A percentile compares a stretch with the other conserved stretches of the same genome.
Evolutionary conservation across 2,797 vertebrate species (phyloP).

Genomic region (Chrysolophus pictus): DNA sequence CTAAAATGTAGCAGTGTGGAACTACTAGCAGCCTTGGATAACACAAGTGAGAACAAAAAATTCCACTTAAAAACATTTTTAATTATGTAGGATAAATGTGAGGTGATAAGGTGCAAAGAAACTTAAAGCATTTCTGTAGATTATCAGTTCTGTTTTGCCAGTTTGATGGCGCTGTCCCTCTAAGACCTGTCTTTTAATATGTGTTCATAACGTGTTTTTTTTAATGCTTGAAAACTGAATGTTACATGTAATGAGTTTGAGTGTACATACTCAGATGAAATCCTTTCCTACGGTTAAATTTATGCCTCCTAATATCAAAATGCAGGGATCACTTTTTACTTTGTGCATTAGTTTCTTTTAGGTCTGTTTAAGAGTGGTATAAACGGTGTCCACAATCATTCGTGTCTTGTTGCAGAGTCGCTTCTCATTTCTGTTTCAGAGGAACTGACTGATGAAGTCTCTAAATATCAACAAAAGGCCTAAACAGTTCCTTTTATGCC

Average conservation of each 20-base stretch:
- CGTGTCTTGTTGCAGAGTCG: background rate
- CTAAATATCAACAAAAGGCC: background rate
- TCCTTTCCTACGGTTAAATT: background rate
- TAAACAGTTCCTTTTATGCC: background rate
- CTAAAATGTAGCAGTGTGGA: background rate
- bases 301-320: background rate
- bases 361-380: background rate
- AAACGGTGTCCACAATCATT: background rate
- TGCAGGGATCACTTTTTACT: background rate
- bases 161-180: background rate
- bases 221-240: background rate
- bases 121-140: background rate
- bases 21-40: background rate
- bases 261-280: background rate
- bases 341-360: background rate
- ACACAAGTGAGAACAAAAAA: background rate
- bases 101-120: background rate
- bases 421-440: background rate
- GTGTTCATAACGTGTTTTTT: background rate
- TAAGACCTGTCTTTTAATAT: background rate
- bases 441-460: background rate
- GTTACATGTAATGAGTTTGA: background rate
- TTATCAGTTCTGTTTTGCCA: background rate
- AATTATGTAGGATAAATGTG: background rate
- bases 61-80: background rate